Evolutionary conservation across 2,113 vertebrate species (phyloP), one percentile per base, ranked within the genome.

Genomic region (Oenanthe melanoleuca): DNA sequence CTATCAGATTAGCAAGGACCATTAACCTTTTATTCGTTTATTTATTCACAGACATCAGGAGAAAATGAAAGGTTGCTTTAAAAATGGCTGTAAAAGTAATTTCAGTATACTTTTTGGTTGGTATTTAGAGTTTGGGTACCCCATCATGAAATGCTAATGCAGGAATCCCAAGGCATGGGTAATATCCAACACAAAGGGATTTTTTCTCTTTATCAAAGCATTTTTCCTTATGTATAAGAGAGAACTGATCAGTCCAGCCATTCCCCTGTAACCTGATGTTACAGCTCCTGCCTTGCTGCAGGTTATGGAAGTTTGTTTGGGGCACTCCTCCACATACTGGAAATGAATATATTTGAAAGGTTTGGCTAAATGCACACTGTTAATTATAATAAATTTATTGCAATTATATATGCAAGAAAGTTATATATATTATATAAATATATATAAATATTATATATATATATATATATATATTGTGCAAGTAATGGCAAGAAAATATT

Each of bases 1-100:
- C 50, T 47, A 29, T 24, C 33, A 61, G 82, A 93, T 96, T 96
- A 96, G 22, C 47, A 86, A 78, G 53, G 66, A 71, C 56, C 23
- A 47, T 45, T 70, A 67, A 52, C 28, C 21, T 16, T 69, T 42
- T 37, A 67, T 50, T 88, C 1, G 28, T 80, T 91, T 92, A 42
- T 80, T 88, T 92, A 42, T 80, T 88, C 72, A 40, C 26, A 75
- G 44, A 85, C 6, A 89, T 42, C 33, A 80, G 26, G 13, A 64
- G 24, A 69, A 87, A 92, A 80, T 33, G 2, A 80, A 88, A 80
- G 23, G 2, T 70, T 73, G 14, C 26, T 50, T 65, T 2, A 57
- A 93, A 94, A 93, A 74, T 20, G 31, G 5, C 25, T 82, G 14
- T 50, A 52, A 53, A 93, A 85, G 8, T 57, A 33, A 71, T 55